Evolutionary conservation across 2,797 vertebrate genomes (phyloP), one percentile per base, ranked within the genome.

Genomic region (Tympanoctomys barrerae): DNA sequence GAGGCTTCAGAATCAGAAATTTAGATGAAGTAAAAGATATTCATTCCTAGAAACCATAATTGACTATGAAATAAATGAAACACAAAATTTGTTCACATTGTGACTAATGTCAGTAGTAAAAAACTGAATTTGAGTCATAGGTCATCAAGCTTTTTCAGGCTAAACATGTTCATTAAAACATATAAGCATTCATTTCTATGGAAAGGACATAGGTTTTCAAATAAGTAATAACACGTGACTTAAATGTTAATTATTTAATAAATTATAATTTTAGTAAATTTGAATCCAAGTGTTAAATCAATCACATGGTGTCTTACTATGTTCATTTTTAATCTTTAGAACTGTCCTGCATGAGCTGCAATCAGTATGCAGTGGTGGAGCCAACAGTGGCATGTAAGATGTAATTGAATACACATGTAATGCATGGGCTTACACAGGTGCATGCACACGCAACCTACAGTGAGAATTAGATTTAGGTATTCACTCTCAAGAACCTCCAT

Each of bases 271-370:
- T 28, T 83, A 73, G 21, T 11, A 62, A n/a, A 66, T 42, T 75
- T 83, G 46, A 68, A 39, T 9, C 39, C 59, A 62, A 28, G 8
- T 31, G 49, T 83, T 49, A 36, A 12, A 5, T 28, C 31, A 22
- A 39, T 89, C 61, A 24, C 42, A 12, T 24, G 26, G 26, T 64
- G 0, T 71, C 42, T 84, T 66, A 83, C 31, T 59, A 0, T 84
- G 54, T 89, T 28, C 62, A 75, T 33, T 87, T 91, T 70, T 49
- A 68, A 92, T 77, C 66, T 62, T 89, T 62, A 90, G 42, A 39
- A 22, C 42, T 84, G 19, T 42, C 10, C 24, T 11, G 1, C 49
- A 24, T 59, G 33, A 59, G 46, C 1, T 46, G 61, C 49, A 66
- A 39, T 22, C 46, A 59, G 52, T 49, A 26, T 73, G 22, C 36